phyloP scores from a whole-genome alignment of 2,113 vertebrate species.

The Daphoenositta chrysoptera region DNA sequence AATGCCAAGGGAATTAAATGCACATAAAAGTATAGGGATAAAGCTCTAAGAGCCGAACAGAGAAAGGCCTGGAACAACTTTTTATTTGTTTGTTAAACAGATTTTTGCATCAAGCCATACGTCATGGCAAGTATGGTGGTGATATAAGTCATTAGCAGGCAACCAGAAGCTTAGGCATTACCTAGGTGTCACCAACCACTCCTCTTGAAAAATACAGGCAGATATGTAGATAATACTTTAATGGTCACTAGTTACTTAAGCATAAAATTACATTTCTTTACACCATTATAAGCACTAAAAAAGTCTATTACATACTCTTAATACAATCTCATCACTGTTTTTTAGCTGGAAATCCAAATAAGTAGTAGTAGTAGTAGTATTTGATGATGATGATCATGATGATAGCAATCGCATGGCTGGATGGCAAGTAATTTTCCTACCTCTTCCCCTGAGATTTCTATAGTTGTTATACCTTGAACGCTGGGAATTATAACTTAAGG shows the following conservation, averaged over 20 bases:
- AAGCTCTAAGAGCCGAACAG: background rate
- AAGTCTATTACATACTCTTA: background rate
- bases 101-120: background rate
- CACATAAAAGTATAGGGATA: background rate
- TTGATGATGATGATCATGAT: background rate
- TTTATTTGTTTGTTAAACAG: background rate
- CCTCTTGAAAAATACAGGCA: background rate
- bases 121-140: background rate
- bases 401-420: background rate
- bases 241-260: background rate
- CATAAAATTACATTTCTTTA: background rate
- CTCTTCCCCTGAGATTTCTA: background rate
- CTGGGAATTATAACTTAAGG: background rate
- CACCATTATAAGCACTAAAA: background rate
- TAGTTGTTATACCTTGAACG: background rate
- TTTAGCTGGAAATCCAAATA: background rate
- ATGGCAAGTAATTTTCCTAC: background rate
- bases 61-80: background rate
- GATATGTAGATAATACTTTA: background rate
- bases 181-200: background rate
- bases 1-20: background rate
- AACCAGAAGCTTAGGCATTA: background rate
- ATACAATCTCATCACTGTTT: background rate
- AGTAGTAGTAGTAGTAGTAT: background rate
- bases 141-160: background rate